These are phyloP conservation scores for Carterocephalus palaemon DNA, from an alignment of 2,888 invertebrate species.

Conservation along the genomic window DNA sequence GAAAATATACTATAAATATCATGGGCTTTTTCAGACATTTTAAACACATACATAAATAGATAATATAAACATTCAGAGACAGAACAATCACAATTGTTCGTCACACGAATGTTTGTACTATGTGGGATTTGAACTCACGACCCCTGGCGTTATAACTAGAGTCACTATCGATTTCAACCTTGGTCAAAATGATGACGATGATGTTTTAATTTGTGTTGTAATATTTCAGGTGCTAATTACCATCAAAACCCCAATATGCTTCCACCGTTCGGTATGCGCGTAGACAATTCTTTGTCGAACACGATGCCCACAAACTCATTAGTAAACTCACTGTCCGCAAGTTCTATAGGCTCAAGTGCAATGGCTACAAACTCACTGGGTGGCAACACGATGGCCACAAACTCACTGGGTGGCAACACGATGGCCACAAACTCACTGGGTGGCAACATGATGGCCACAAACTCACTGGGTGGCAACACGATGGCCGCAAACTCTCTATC, in stretches of 20 bases:
- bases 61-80: too few species aligned
- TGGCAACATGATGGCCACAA: conserved; percentile 33
- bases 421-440: conserved; percentile 33
- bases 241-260: conserved; percentile 71
- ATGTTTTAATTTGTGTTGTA: not conserved
- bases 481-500: conserved; percentile 24
- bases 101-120: too few species aligned
- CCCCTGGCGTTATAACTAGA: too few species aligned
- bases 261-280: conserved; percentile 75
- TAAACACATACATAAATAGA: too few species aligned
- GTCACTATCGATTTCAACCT: too few species aligned
- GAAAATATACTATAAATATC: too few species aligned
- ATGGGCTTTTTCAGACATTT: too few species aligned
- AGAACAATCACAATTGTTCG: too few species aligned
- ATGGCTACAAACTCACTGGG: conserved; percentile 27
- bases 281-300: conserved; percentile 52
- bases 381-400: conserved; percentile 13
- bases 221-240: conserved; percentile 71
- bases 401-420: conserved; percentile 3
- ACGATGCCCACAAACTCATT: conserved; percentile 40
- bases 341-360: conserved; percentile 33
- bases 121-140: too few species aligned
- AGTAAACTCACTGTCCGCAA: conserved; percentile 36
- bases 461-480: conserved; percentile 24
- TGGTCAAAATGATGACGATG: too few species aligned